These are phyloP conservation scores for Brachystomella parvula DNA, from an alignment of 1,140 invertebrate species.

Conservation along the genomic window DNA sequence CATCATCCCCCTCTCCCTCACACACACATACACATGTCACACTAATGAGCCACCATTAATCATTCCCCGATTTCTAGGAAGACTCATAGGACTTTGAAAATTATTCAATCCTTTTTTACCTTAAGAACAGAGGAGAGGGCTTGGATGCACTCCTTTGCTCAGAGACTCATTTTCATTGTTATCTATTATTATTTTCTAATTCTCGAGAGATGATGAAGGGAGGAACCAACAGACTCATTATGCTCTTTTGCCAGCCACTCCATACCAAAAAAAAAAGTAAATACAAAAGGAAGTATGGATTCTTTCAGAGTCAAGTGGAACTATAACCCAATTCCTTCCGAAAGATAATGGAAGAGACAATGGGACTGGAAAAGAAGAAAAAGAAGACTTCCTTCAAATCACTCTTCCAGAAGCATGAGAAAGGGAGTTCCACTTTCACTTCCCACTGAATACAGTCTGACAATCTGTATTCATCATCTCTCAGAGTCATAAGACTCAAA, in stretches of 20 bases:
- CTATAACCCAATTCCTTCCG: neutral
- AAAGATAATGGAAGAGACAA: no score
- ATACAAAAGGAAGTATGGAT: neutral
- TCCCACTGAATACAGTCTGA: no score
- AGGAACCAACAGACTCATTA: no score
- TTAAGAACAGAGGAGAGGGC: neutral
- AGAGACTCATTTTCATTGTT: neutral
- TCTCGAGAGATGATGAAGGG: no score
- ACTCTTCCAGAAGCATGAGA: no score
- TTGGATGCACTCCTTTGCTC: neutral
- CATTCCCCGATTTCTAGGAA: conserved; percentile 26
- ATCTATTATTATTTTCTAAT: no score
- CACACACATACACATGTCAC: conserved; percentile 25
- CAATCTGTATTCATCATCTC: no score
- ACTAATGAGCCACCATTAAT: conserved; percentile 38
- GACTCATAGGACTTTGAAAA: conserved; percentile 11
- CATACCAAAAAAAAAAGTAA: neutral
- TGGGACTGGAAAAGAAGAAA: no score
- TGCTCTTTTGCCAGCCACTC: neutral
- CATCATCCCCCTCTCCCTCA: neutral
- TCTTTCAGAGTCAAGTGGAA: no score
- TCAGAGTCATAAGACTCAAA: no score
- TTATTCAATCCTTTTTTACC: conserved; percentile 27
- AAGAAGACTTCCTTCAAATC: no score
- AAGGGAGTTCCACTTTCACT: no score